These are phyloP conservation scores for Sebastes elongatus DNA, from an alignment of 2,797 vertebrate species.

Conservation along the genomic window DNA sequence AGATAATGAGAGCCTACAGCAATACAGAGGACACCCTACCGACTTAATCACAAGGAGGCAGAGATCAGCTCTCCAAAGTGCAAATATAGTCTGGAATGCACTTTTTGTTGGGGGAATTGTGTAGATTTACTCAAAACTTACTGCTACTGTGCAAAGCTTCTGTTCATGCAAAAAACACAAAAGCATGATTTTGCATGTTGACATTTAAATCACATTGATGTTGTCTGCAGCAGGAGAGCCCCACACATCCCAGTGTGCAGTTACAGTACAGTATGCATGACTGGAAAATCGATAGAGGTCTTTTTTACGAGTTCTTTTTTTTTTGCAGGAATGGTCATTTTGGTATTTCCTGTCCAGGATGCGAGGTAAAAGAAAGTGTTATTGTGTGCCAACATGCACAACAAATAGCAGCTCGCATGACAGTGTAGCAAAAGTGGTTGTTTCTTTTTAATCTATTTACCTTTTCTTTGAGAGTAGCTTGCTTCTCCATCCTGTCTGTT, in stretches of 20 bases:
- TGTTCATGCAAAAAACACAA: conserved; percentile 14
- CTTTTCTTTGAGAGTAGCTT: conserved; percentile 81
- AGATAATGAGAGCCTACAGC: conserved; percentile 64
- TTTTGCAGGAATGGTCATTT: conserved; percentile 54
- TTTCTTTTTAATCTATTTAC: conserved; percentile 64
- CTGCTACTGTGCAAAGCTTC: neutral
- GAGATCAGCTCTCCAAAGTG: conserved; percentile 2
- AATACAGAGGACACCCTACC: conserved; percentile 25
- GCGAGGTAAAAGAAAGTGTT: conserved; percentile 3
- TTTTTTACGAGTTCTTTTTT: conserved; percentile 65
- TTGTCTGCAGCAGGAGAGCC: conserved; percentile 14
- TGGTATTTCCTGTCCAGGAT: conserved; percentile 59
- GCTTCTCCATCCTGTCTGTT: conserved; percentile 85
- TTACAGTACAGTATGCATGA: conserved; percentile 39
- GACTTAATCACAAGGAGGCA: conserved; percentile 41
- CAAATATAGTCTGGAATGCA: conserved; percentile 10
- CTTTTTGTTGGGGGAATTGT: neutral
- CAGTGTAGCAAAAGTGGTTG: neutral
- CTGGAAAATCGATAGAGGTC: conserved; percentile 73
- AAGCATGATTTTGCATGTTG: neutral
- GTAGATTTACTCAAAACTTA: conserved; percentile 7
- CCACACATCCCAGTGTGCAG: conserved; percentile 21
- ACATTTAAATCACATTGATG: neutral
- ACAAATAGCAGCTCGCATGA: neutral
- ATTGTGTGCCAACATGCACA: neutral